A percentile compares a stretch with the other conserved stretches of the same genome.
phyloP scores from a whole-genome alignment of 2,113 vertebrate genomes.

The Channa argus region DNA sequence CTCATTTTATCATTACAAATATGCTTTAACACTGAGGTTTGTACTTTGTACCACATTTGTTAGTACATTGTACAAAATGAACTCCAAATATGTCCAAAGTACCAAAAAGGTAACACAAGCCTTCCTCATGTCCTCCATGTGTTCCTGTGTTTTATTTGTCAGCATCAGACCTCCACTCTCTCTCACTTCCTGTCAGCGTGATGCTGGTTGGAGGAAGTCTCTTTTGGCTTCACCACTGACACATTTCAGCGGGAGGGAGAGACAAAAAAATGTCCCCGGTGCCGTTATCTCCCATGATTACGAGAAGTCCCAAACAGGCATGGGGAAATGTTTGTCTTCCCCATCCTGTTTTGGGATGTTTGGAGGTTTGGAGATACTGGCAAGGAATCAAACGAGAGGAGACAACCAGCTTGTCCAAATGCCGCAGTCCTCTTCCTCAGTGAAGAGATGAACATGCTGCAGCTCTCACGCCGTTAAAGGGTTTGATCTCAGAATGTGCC shows the following conservation, averaged over 20 bases:
- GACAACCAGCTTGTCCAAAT: not conserved
- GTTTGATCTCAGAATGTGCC: too few relatives aligned
- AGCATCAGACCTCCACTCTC: not conserved
- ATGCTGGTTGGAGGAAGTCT: conserved; percentile 21
- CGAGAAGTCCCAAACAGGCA: conserved; percentile 39
- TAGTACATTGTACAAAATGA: too few relatives aligned
- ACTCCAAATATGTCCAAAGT: too few relatives aligned
- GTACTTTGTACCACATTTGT: too few relatives aligned
- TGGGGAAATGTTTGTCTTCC: conserved; percentile 77
- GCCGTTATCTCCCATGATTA: conserved; percentile 55
- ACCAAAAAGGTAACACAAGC: too few relatives aligned
- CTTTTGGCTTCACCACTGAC: conserved; percentile 23
- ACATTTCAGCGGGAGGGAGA: conserved; percentile 2
- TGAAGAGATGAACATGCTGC: not conserved
- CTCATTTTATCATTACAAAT: too few relatives aligned
- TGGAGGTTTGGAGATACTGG: conserved; percentile 16
- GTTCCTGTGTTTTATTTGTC: not conserved
- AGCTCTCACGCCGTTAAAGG: too few relatives aligned
- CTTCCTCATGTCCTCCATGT: not conserved
- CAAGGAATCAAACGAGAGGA: conserved; percentile 14
- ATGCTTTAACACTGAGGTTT: too few relatives aligned
- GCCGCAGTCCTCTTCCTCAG: not conserved
- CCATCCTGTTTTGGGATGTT: conserved; percentile 65
- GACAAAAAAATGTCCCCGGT: not conserved
- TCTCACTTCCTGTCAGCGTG: not conserved